phyloP scores from a whole-genome alignment of 2,888 invertebrate species.

The Nematopogon swammerdamellus region DNA sequence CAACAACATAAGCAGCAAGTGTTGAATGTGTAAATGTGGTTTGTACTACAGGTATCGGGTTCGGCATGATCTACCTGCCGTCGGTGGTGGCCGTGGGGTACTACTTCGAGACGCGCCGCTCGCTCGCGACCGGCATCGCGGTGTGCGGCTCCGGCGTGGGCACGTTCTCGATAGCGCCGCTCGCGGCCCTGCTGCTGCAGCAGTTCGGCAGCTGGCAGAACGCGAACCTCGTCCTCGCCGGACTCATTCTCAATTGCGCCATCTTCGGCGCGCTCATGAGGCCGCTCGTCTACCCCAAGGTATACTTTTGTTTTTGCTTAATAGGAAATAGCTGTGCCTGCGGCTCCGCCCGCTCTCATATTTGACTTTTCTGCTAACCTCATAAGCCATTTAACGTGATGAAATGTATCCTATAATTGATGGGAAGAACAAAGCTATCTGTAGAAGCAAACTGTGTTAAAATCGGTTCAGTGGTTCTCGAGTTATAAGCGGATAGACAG shows the following conservation, averaged over 20 bases:
- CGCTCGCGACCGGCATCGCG: slow-evolving; percentile 91
- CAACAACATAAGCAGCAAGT: too few species aligned
- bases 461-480: too few species aligned
- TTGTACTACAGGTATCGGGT: slow-evolving; percentile 72
- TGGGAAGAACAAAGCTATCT: too few species aligned
- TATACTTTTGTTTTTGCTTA: too few species aligned
- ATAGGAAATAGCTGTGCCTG: too few species aligned
- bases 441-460: too few species aligned
- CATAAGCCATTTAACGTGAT: too few species aligned
- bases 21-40: too few species aligned
- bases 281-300: slow-evolving; percentile 73
- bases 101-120: slow-evolving; percentile 94
- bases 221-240: slow-evolving; percentile 88
- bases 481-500: too few species aligned
- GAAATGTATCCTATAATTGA: too few species aligned
- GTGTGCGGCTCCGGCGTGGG: slow-evolving; percentile 94
- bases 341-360: too few species aligned
- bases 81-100: slow-evolving; percentile 97
- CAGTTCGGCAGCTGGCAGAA: slow-evolving; percentile 84
- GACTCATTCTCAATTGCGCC: slow-evolving; percentile 86
- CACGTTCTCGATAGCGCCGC: slow-evolving; percentile 92
- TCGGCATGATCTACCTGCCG: slow-evolving; percentile 91
- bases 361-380: too few species aligned
- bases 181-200: slow-evolving; percentile 76
- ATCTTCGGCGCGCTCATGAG: slow-evolving; percentile 85